Evolutionary conservation across 2,113 vertebrate genomes (phyloP), one percentile per base, ranked within the genome.

Genomic region (Mirounga angustirostris): DNA sequence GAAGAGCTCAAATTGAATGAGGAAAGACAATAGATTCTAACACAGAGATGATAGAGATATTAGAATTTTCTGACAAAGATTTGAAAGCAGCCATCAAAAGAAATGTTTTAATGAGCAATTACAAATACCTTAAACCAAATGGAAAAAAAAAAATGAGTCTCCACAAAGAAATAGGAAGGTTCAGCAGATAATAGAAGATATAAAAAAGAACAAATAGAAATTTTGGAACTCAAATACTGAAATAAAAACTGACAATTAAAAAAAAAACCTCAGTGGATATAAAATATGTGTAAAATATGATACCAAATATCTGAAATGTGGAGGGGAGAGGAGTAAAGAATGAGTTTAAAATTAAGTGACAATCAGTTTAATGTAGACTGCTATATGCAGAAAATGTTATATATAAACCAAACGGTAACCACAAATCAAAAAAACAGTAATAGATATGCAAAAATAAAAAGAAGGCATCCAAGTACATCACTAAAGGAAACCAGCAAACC

Each of bases 91-190:
- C 16, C 52, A 33, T 78, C 28, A 65, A 65, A 63, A 87, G 74
- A 91, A 94, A 73, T 89, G 6, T 15, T 91, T 80, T 74, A 59
- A 67, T 59, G 22, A 96, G 11, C 52, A 69, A 50, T 89, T 84
- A 85, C 30, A 76, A 85, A 69, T 19, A 69, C 16, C 14, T 85
- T 67, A 54, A 30, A 79, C 43, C 16, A 78, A 96, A 89, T 69
- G 46, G 46, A 79, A 26, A 50, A 56, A 21, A 84, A 26, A 52
- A 56, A 21, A 0, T 67, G 4, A 73, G 58, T 59, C 36, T 73
- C 54, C 52, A 71, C 46, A 96, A 89, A 89, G 40, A 94, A 88
- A 43, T 18, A 50, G 26, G 30, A 91, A 59, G 26, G 40, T 26
- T 89, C 73, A 73, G 16, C 78, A 80, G 80, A 89, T 50, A 83